Percentiles rank a stretch among this genome's conserved stretches.
Evolutionary conservation across 2,888 invertebrate species (phyloP).

Genomic region (Cynaeus angustus): DNA sequence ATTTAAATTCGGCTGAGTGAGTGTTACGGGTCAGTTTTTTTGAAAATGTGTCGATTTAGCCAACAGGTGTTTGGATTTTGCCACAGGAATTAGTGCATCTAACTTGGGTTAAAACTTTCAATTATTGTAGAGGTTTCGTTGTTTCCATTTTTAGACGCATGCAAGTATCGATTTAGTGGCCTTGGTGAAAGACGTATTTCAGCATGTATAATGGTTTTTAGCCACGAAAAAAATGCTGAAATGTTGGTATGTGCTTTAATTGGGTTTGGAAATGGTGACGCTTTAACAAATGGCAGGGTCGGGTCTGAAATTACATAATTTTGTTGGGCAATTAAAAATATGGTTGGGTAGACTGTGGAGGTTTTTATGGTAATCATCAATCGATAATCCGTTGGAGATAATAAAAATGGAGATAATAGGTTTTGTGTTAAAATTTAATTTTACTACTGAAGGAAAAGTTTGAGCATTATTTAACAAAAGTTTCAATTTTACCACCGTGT

Average conservation of each 20-base stretch:
- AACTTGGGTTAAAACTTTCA: neutral
- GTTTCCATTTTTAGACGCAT: slow-evolving; percentile 5
- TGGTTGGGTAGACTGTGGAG: neutral
- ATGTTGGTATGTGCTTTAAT: neutral
- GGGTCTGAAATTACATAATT: neutral
- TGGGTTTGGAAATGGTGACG: neutral
- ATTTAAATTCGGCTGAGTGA: neutral
- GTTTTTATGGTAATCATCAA: neutral
- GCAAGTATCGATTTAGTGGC: slow-evolving; percentile 2
- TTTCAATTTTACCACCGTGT: too few species aligned
- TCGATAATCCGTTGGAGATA: neutral
- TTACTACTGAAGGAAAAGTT: neutral
- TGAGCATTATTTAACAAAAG: too few species aligned
- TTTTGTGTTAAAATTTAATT: slow-evolving; percentile 2
- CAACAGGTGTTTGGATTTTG: neutral
- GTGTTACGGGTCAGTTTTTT: neutral
- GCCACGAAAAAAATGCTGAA: neutral
- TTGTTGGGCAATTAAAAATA: slow-evolving; percentile 2
- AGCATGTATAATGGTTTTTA: neutral
- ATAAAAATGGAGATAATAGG: neutral
- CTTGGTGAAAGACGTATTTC: slow-evolving; percentile 4
- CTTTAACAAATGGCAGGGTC: neutral
- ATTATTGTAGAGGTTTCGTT: neutral
- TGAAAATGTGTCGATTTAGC: neutral
- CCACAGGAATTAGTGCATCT: neutral